These are phyloP conservation scores for Athripsodes cinereus DNA, from an alignment of 2,888 invertebrate genomes.

Conservation along the genomic window DNA sequence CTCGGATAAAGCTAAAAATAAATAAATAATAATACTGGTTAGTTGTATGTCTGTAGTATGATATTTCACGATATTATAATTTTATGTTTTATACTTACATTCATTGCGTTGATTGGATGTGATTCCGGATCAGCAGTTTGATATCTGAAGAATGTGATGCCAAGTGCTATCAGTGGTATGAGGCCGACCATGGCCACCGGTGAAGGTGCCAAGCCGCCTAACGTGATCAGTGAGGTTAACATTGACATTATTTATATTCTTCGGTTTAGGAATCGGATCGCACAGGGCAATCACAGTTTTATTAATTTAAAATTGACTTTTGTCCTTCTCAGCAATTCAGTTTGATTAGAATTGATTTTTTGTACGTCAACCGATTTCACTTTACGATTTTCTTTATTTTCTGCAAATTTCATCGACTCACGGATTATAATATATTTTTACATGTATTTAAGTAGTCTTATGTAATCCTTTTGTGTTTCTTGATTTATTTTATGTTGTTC, in stretches of 20 bases:
- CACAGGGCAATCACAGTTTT: too few species aligned
- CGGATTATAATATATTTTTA: too few species aligned
- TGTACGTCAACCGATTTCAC: too few species aligned
- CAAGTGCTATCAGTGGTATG: slow-evolving; percentile 75
- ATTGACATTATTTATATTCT: slow-evolving; percentile 8
- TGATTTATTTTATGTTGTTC: background rate
- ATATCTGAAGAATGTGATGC: slow-evolving; percentile 75
- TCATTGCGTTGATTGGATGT: slow-evolving; percentile 61
- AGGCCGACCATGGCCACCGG: slow-evolving; percentile 64
- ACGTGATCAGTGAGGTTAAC: slow-evolving; percentile 34
- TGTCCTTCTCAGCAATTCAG: too few species aligned
- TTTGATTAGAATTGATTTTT: too few species aligned
- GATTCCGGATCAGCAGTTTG: slow-evolving; percentile 78
- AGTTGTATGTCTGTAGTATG: background rate
- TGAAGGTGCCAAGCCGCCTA: slow-evolving; percentile 53
- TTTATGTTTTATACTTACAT: slow-evolving; percentile 50
- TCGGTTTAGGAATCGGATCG: too few species aligned
- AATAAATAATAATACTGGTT: background rate
- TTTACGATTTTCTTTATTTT: too few species aligned
- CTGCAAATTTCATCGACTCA: too few species aligned
- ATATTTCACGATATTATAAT: background rate
- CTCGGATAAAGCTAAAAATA: slow-evolving; percentile 59
- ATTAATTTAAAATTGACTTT: too few species aligned
- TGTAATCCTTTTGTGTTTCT: too few species aligned
- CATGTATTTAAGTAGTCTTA: too few species aligned